Percentiles rank a stretch among this genome's conserved stretches.
phyloP scores from a whole-genome alignment of 1,140 invertebrate genomes.

The Papilio dardanus region DNA sequence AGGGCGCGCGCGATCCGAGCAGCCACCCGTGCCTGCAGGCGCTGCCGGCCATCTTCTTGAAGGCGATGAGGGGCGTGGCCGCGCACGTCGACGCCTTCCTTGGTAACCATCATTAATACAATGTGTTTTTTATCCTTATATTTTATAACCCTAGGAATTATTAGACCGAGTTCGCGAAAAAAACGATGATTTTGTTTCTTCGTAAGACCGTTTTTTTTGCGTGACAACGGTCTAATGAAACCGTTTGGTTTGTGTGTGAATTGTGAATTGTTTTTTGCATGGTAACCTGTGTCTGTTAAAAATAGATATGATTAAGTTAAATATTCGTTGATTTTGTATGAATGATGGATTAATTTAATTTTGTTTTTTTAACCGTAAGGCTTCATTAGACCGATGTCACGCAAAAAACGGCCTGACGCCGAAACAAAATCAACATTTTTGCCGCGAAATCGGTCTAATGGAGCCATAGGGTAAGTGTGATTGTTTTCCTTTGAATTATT shows the following conservation, averaged over 20 bases:
- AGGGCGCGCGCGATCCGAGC: conserved; percentile 91
- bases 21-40: conserved; percentile 95
- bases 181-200: no score
- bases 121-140: neutral
- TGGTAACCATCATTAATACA: conserved; percentile 84
- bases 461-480: no score
- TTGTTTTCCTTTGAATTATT: neutral
- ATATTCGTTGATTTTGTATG: neutral
- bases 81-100: conserved; percentile 97
- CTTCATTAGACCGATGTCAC: no score
- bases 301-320: neutral
- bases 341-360: neutral
- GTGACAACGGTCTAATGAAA: no score
- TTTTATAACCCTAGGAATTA: no score
- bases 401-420: no score
- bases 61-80: conserved; percentile 96
- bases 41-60: conserved; percentile 95
- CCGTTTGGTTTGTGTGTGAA: neutral
- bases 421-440: no score
- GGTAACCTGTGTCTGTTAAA: neutral
- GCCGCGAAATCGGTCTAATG: no score
- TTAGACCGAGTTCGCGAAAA: no score
- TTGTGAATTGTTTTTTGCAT: neutral
- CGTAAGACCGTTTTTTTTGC: no score
- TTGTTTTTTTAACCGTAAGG: no score